Conservation (phyloP, 1,140 invertebrate genomes). For the Apis mellifera region Amel_HAv3.1 CM009939.2:3429501-3430000, state of each 20-base stretch:
- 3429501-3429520: slow-evolving; percentile 33
- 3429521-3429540: slow-evolving; percentile 37
- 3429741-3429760: neutral
- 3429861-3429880: too few species aligned
- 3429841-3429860: too few species aligned
- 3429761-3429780: too few species aligned
- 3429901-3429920: too few species aligned
- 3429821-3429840: too few species aligned
- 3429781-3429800: too few species aligned
- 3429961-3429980: neutral
- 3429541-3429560: slow-evolving; percentile 38
- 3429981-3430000: neutral
- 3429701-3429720: neutral
- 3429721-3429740: neutral
- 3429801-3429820: too few species aligned
- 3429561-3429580: slow-evolving; percentile 13
- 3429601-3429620: slow-evolving; percentile 30
- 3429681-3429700: neutral
- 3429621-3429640: slow-evolving; percentile 22
- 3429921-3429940: neutral
- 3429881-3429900: too few species aligned
- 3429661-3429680: neutral
- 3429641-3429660: slow-evolving; percentile 1
- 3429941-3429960: too few species aligned
- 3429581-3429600: slow-evolving; percentile 29